phyloP scores from a whole-genome alignment of 1,140 invertebrate species.

The Doryteuthis pealeii region DNA sequence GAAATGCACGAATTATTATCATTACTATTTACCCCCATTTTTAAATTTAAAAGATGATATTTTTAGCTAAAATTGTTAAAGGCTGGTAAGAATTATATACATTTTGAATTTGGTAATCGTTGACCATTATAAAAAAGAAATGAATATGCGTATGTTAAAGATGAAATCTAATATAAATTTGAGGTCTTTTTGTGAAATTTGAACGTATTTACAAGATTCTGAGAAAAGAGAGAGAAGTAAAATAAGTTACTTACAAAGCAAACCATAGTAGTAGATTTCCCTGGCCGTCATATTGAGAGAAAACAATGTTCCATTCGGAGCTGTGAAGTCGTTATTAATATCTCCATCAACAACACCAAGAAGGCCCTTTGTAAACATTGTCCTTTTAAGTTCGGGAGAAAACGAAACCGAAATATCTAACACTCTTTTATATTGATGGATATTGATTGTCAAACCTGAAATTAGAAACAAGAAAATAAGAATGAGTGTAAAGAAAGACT shows the following conservation, averaged over 20 bases:
- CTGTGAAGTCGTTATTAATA: slow-evolving; percentile 31
- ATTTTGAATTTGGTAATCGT: too few relatives aligned
- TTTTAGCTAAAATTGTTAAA: too few relatives aligned
- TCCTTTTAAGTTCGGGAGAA: not conserved
- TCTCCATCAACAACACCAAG: slow-evolving; percentile 37
- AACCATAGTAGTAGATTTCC: slow-evolving; percentile 35
- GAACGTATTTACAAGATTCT: too few relatives aligned
- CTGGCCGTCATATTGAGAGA: slow-evolving; percentile 21
- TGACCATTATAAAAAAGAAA: too few relatives aligned
- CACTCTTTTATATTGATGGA: not conserved
- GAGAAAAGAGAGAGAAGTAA: not conserved
- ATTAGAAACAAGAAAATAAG: not conserved
- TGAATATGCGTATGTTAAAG: too few relatives aligned
- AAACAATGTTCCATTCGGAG: slow-evolving; percentile 31
- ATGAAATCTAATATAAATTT: too few relatives aligned
- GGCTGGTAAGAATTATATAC: too few relatives aligned
- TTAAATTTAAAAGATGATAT: too few relatives aligned
- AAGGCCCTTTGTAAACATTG: slow-evolving; percentile 26
- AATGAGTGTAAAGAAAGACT: not conserved
- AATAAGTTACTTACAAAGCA: slow-evolving; percentile 27
- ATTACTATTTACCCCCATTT: too few relatives aligned
- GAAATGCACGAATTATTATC: too few relatives aligned
- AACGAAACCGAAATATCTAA: not conserved
- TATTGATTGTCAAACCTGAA: not conserved
- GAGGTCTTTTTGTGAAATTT: too few relatives aligned